Conservation (phyloP, 2,888 invertebrate genomes). For the Lycocerus yunnanus region DNA sequence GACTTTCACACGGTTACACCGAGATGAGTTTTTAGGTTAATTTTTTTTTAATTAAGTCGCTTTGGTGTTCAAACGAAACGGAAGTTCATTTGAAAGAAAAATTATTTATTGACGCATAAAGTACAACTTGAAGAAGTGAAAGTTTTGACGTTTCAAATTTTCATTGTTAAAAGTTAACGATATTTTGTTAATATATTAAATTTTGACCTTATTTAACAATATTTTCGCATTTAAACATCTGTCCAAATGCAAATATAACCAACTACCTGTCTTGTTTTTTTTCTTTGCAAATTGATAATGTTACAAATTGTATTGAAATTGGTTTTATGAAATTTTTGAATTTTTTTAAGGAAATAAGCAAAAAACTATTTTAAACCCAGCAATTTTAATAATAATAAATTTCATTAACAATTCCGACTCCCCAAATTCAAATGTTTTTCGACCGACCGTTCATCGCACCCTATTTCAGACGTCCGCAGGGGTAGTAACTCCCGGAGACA, state of each 20-base stretch:
- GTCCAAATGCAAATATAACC: neutral
- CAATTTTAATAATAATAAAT: neutral
- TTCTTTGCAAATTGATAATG: too few relatives aligned
- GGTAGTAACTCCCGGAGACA: constrained; percentile 14
- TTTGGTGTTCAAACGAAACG: constrained; percentile 1
- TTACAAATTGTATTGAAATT: too few relatives aligned
- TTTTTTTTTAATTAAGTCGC: neutral
- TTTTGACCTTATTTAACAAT: neutral
- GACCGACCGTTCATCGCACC: constrained; percentile 10
- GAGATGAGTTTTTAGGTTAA: constrained; percentile 26
- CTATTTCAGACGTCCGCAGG: constrained; percentile 18
- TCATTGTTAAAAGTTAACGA: neutral
- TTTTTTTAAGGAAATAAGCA: neutral
- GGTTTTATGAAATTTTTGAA: too few relatives aligned
- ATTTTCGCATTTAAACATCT: neutral
- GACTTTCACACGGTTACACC: constrained; percentile 30
- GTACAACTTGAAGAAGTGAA: constrained; percentile 4
- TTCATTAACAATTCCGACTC: neutral
- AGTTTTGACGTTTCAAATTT: neutral
- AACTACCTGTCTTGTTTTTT: too few relatives aligned
- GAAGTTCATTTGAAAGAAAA: neutral
- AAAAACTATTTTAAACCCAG: neutral
- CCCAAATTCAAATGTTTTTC: constrained; percentile 8
- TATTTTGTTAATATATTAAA: neutral
- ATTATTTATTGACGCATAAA: neutral